phyloP scores from a whole-genome alignment of 2,888 invertebrate genomes.

The Catocala nupta region DNA sequence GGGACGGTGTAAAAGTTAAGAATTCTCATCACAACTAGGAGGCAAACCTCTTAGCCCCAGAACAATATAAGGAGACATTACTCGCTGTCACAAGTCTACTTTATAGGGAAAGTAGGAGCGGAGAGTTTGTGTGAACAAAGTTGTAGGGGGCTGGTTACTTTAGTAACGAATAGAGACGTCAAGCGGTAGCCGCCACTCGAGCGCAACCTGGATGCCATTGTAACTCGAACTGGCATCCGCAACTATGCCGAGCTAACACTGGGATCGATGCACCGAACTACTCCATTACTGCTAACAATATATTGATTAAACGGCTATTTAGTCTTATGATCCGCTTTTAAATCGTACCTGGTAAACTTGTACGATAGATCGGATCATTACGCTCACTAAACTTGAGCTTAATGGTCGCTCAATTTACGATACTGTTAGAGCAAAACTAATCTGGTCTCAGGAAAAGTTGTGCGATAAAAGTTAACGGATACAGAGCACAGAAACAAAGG shows the following conservation, averaged over 20 bases:
- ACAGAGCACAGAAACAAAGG: slow-evolving; percentile 68
- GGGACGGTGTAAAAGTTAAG: slow-evolving; percentile 77
- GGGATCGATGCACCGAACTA: slow-evolving; percentile 59
- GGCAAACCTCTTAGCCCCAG: slow-evolving; percentile 86
- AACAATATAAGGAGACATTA: slow-evolving; percentile 86
- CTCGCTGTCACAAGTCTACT: slow-evolving; percentile 86
- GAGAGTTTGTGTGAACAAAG: slow-evolving; percentile 81
- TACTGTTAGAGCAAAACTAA: slow-evolving; percentile 75
- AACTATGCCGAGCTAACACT: slow-evolving; percentile 70
- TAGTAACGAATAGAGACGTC: slow-evolving; percentile 85
- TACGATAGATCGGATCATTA: slow-evolving; percentile 67
- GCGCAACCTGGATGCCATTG: slow-evolving; percentile 77
- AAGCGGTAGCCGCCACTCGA: slow-evolving; percentile 76
- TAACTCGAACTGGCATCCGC: slow-evolving; percentile 66
- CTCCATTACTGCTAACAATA: slow-evolving; percentile 52
- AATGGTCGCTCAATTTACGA: slow-evolving; percentile 69
- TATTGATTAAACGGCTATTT: slow-evolving; percentile 57
- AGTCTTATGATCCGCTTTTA: slow-evolving; percentile 50
- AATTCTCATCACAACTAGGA: slow-evolving; percentile 81
- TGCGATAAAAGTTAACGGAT: slow-evolving; percentile 70
- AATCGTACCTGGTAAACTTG: slow-evolving; percentile 54
- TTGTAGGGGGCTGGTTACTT: slow-evolving; percentile 78
- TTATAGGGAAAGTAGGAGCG: slow-evolving; percentile 83
- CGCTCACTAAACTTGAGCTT: slow-evolving; percentile 59
- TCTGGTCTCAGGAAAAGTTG: slow-evolving; percentile 72